Percentiles rank a stretch among this genome's conserved stretches.
phyloP scores from a whole-genome alignment of 2,888 invertebrate species.

The Oscheius myriophilus region DNA sequence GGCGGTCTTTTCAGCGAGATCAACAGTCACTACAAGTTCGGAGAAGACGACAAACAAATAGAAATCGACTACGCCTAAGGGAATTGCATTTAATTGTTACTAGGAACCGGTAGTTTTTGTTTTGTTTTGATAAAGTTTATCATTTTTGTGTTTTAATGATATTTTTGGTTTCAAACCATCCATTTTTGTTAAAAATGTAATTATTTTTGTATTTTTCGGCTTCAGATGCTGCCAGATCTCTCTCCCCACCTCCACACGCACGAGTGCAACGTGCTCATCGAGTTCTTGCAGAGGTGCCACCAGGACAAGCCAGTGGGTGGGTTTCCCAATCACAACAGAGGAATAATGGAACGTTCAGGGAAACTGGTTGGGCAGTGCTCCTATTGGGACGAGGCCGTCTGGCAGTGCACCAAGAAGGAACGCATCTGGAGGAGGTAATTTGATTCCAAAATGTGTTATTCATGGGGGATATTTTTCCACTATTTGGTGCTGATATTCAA shows the following conservation, averaged over 20 bases:
- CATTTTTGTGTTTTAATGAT: background rate
- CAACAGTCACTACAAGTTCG: constrained; percentile 57
- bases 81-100: background rate
- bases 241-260: constrained; percentile 67
- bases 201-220: background rate
- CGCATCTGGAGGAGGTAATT: constrained; percentile 62
- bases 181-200: background rate
- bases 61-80: constrained; percentile 48
- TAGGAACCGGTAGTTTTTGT: background rate
- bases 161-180: background rate
- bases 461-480: no score
- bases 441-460: no score
- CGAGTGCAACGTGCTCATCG: constrained; percentile 67
- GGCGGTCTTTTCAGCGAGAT: constrained; percentile 66
- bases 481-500: no score
- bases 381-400: constrained; percentile 68
- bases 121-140: background rate
- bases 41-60: constrained; percentile 55
- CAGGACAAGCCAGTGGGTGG: constrained; percentile 57
- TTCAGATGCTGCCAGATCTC: constrained; percentile 64
- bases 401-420: constrained; percentile 68
- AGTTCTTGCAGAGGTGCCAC: constrained; percentile 59
- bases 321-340: background rate
- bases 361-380: constrained; percentile 63
- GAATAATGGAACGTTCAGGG: constrained; percentile 43